Evolutionary conservation across 2,113 vertebrate species (phyloP), one percentile per base, ranked within the genome.

Genomic region (Myrmophylax atrothorax): DNA sequence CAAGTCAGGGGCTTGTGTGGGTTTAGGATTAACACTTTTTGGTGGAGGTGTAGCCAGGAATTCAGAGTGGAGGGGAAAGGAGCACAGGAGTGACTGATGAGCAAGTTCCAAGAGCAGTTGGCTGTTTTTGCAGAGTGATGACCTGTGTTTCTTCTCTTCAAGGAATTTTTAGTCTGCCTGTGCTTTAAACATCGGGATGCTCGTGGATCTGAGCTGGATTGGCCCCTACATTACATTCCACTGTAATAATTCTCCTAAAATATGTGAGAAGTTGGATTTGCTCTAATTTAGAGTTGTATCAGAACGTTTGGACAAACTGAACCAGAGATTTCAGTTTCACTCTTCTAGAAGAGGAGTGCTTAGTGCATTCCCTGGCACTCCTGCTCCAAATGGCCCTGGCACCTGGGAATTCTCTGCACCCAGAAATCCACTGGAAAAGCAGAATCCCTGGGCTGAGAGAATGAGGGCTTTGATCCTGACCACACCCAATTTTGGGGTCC

Each of bases 341-440:
- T 73, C 26, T 10, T 14, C 4, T 12, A 52, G 22, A 40, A 1
- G 4, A 9, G 52, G 46, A 72, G 4, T 67, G 33, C 29, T 75
- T 25, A 17, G 46, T 29, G 31, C 33, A 1, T 33, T 53, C 31
- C 52, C 20, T 64, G 42, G n/a, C 70, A 10, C 12, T 28, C 18
- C 59, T 67, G 85, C 42, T 23, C 26, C 23, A 29, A 42, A 4
- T 3, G 17, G 46, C 52, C 16, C 40, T 24, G 25, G 38, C 49
- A 2, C 18, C 0, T 3, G 50, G 38, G 66, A 33, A 14, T 4
- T 38, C 64, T 49, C 23, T 2, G 6, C 6, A 0, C 16, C 49
- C 26, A 31, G 64, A 4, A 67, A 11, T 14, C 55, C 33, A 22
- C 19, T n/a, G 55, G 18, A 68, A 8, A 46, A 10, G n/a, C 31